Base-by-base conservation (phyloP, 2,797 vertebrate species). In the Megalops cyprinoides region DNA sequence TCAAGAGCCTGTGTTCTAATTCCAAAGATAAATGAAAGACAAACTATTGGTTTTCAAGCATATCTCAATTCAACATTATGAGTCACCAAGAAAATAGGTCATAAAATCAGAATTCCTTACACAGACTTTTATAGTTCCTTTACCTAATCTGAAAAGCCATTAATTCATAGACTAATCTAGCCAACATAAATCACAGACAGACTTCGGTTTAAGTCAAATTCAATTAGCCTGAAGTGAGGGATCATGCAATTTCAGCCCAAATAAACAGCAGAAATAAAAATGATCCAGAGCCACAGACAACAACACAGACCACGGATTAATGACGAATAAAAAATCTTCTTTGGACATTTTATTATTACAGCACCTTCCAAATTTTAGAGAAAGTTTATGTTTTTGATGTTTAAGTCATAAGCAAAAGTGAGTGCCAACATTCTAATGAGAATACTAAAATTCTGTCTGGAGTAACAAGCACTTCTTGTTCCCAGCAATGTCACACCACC, bases 341-440 rank as follows among this genome's bases (percentile, higher is more conserved):
- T 2, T 7, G 23, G 67, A 9, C 1, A 71, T n/a, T 71, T 71
- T n/a, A 25, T 5, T n/a, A 58, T 5, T n/a, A n/a, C 23, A n/a
- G 20, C 8, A 39, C 15, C 1, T 4, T 9, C 34, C 58, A 10
- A 20, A 42, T 7, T 44, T 71, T 44, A 44, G 20, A 44, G 20
- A 1, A 14, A 4, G 20, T 71, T 71, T 44, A 3, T 18, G n/a
- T 10, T 42, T 44, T 23, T 71, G 23, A 39, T 37, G 14, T 23
- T 39, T 39, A 15, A 20, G 76, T 58, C 53, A 80, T 76, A 81
- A 74, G 81, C 81, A 20, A 78, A 78, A 81, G 20, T 69, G 3
- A 78, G 76, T 7, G 44, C 20, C 12, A 58, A 53, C 76, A 78
- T 71, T 78, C 58, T 58, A 84, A 85, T 86, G 84, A 78, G 44